Conservation (phyloP, 2,797 vertebrate genomes). For the Balearica regulorum region DNA sequence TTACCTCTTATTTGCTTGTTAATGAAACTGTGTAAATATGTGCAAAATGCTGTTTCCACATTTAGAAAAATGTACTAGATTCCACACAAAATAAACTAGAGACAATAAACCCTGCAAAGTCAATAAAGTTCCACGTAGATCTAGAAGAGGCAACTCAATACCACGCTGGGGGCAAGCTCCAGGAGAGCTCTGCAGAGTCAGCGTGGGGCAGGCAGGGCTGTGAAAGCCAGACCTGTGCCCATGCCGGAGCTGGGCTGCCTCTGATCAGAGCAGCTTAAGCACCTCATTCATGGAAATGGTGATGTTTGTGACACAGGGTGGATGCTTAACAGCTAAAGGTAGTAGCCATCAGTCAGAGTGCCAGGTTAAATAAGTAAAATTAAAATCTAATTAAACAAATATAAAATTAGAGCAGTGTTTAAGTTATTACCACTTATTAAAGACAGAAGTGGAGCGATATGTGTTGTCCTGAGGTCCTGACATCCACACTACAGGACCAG, state of each 20-base stretch:
- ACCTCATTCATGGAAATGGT: background rate
- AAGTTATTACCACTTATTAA: background rate
- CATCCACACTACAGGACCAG: too few species aligned
- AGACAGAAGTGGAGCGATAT: background rate
- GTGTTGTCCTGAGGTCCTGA: background rate
- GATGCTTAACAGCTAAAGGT: background rate
- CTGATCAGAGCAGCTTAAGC: background rate
- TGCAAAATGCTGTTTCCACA: background rate
- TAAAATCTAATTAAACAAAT: background rate
- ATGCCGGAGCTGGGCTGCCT: background rate
- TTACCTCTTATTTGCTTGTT: background rate
- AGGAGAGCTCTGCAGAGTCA: background rate
- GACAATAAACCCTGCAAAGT: background rate
- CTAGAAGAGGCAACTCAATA: background rate
- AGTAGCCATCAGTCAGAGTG: background rate
- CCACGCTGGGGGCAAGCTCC: accelerated
- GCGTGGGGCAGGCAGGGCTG: background rate
- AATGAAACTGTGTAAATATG: background rate
- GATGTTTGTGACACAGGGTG: background rate
- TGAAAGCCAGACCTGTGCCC: background rate
- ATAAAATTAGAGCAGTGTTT: background rate
- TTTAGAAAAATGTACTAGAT: background rate
- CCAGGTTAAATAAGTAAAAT: background rate
- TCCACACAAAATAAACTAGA: background rate
- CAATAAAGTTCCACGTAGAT: background rate